These are phyloP conservation scores for Bos javanicus DNA, from an alignment of 2,113 vertebrate genomes.

Conservation along the genomic window DNA sequence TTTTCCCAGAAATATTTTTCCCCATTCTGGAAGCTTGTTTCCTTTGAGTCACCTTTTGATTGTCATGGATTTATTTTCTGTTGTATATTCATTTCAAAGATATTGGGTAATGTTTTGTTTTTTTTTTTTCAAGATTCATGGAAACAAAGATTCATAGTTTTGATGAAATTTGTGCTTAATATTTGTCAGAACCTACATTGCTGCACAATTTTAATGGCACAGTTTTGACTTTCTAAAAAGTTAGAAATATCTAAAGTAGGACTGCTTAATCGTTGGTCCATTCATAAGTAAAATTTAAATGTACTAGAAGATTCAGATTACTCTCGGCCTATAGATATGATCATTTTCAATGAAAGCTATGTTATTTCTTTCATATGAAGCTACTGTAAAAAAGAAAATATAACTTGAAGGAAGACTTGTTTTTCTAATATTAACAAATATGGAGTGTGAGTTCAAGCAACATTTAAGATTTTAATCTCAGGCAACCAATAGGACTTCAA, in stretches of 20 bases:
- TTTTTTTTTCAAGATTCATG: slow-evolving; percentile 41
- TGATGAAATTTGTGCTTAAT: neutral
- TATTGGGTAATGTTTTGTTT: neutral
- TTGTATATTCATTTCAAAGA: slow-evolving; percentile 32
- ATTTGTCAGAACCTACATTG: neutral
- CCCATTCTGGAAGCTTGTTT: slow-evolving; percentile 6
- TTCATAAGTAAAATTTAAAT: neutral
- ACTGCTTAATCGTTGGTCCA: neutral
- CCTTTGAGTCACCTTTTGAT: slow-evolving; percentile 53
- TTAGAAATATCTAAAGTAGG: slow-evolving; percentile 17
- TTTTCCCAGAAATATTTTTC: neutral
- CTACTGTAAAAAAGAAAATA: neutral
- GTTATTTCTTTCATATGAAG: neutral
- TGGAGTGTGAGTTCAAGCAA: neutral
- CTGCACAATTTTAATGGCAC: neutral
- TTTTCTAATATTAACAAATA: neutral
- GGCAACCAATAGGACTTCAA: neutral
- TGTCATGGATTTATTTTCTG: slow-evolving; percentile 57
- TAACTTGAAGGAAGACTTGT: neutral
- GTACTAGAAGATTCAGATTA: neutral
- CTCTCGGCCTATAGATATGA: neutral
- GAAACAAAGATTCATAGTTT: slow-evolving; percentile 56
- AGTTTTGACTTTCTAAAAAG: slow-evolving; percentile 23
- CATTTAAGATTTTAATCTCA: neutral
- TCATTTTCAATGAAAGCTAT: neutral